Evolutionary conservation across 2,888 invertebrate genomes (phyloP).

Genomic region (Tridacna gigas): DNA sequence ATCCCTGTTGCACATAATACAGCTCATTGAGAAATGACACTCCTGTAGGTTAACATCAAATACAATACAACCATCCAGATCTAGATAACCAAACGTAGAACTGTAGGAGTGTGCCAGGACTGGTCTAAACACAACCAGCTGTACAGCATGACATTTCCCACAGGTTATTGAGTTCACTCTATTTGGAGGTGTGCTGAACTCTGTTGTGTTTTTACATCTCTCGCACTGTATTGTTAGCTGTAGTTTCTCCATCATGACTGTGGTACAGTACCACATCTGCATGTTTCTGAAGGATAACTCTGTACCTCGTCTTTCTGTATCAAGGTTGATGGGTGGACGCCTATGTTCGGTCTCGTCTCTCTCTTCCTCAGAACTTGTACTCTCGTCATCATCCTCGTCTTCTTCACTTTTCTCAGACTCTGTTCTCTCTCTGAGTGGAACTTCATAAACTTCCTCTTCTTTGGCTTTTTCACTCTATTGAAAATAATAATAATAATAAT

Average conservation of each 20-base stretch:
- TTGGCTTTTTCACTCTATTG: conserved; percentile 17
- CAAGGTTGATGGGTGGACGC: conserved; percentile 42
- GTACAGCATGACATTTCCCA: conserved; percentile 78
- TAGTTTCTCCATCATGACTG: conserved; percentile 78
- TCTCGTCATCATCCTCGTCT: conserved; percentile 45
- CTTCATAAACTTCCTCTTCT: conserved; percentile 54
- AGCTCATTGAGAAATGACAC: conserved; percentile 80
- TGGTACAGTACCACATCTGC: conserved; percentile 80
- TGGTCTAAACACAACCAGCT: conserved; percentile 79
- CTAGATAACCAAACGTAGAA: conserved; percentile 83
- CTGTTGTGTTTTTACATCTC: conserved; percentile 77
- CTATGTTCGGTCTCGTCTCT: conserved; percentile 20
- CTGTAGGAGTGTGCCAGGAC: conserved; percentile 81
- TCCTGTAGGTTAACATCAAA: conserved; percentile 84
- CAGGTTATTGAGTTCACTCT: conserved; percentile 77
- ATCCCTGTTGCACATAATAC: conserved; percentile 84
- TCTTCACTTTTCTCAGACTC: conserved; percentile 11
- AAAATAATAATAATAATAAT: no score
- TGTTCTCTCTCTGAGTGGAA: conserved; percentile 33
- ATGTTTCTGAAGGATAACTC: conserved; percentile 81
- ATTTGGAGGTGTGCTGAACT: conserved; percentile 76
- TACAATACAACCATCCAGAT: conserved; percentile 82
- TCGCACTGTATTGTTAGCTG: conserved; percentile 79
- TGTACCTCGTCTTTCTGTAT: conserved; percentile 79
- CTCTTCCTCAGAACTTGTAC: conserved; percentile 39